These are phyloP conservation scores for Macrostomum lignano DNA, from an alignment of 1,140 invertebrate species.

Conservation along the genomic window DNA sequence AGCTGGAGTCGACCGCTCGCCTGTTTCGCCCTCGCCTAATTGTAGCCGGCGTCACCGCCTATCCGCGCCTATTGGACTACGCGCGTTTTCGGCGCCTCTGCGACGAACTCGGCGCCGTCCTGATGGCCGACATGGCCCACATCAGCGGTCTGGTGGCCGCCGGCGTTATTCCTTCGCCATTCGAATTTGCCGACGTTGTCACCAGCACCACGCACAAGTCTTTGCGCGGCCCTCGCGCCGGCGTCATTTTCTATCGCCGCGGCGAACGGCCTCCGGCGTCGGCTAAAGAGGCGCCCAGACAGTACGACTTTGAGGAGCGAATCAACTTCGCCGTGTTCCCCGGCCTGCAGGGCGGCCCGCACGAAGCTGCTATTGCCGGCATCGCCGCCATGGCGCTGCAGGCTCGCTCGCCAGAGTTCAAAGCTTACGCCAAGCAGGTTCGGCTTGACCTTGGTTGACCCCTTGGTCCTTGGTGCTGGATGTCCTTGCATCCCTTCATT, in stretches of 20 bases:
- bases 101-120: constrained; percentile 44
- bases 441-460: too few species aligned
- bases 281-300: constrained; percentile 32
- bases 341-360: constrained; percentile 59
- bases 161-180: constrained; percentile 50
- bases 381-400: constrained; percentile 45
- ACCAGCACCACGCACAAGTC: constrained; percentile 75
- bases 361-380: constrained; percentile 51
- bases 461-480: too few species aligned
- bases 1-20: constrained; percentile 42
- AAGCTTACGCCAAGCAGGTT: constrained; percentile 59
- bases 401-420: constrained; percentile 47
- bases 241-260: constrained; percentile 61
- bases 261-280: too few species aligned
- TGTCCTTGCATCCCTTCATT: too few species aligned
- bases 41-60: constrained; percentile 55
- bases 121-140: constrained; percentile 71
- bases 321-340: constrained; percentile 73
- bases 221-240: constrained; percentile 52
- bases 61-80: constrained; percentile 41
- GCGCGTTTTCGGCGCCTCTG: constrained; percentile 50
- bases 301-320: constrained; percentile 37
- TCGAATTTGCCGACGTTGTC: constrained; percentile 60
- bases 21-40: constrained; percentile 63
- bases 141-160: constrained; percentile 58